phyloP scores from a whole-genome alignment of 1,140 invertebrate species.

The Lepidostoma basale region DNA sequence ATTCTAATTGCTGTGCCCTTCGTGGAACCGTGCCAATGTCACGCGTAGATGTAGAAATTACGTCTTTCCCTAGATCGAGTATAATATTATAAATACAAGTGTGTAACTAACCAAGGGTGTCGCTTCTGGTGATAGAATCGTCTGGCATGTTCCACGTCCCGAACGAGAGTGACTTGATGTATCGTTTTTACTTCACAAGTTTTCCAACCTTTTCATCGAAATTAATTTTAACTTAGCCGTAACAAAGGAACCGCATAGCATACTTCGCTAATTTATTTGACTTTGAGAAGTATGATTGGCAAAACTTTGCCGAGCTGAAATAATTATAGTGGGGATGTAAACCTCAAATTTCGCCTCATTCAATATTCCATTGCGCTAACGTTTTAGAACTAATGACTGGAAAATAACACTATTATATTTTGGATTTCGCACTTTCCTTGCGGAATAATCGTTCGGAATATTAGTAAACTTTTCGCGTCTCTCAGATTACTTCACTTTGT shows the following conservation, averaged over 20 bases:
- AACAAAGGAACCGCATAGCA: constrained; percentile 41
- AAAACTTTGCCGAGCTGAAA: constrained; percentile 37
- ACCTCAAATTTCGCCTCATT: constrained; percentile 35
- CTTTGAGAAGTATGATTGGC: constrained; percentile 42
- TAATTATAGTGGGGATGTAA: constrained; percentile 36
- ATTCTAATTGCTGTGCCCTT: too few relatives aligned
- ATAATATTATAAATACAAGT: too few relatives aligned
- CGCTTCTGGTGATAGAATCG: too few relatives aligned
- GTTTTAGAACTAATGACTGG: constrained; percentile 5
- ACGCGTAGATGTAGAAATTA: too few relatives aligned
- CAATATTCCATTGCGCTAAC: constrained; percentile 4
- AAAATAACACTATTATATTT: constrained; percentile 14
- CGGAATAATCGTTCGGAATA: not conserved
- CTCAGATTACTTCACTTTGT: not conserved
- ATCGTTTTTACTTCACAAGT: not conserved
- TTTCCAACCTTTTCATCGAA: constrained; percentile 37
- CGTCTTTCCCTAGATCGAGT: too few relatives aligned
- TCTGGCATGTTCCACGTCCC: too few relatives aligned
- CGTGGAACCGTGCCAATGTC: too few relatives aligned
- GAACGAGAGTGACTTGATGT: not conserved
- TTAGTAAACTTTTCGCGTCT: not conserved
- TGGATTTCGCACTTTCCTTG: not conserved
- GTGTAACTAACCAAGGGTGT: too few relatives aligned
- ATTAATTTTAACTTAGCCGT: constrained; percentile 38
- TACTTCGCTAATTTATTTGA: constrained; percentile 44